phyloP scores from a whole-genome alignment of 1,140 invertebrate species.

The Neodiprion pinetum region DNA sequence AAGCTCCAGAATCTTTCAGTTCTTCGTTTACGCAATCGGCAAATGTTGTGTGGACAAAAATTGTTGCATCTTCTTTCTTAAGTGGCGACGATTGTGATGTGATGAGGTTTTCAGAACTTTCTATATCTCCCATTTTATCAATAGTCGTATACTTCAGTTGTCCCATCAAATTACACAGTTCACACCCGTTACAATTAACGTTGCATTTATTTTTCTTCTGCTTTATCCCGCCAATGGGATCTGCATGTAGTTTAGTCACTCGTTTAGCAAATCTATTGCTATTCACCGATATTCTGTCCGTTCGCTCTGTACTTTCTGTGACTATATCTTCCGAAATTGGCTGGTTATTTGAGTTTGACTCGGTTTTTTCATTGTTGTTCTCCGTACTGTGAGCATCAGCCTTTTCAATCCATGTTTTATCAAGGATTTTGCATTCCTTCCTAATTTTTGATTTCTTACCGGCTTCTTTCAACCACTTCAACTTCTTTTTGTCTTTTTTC shows the following conservation, averaged over 20 bases:
- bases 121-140: no score
- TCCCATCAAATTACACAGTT: no score
- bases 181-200: no score
- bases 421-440: slow-evolving; percentile 26
- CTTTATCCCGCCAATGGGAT: background rate
- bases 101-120: background rate
- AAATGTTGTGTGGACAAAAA: background rate
- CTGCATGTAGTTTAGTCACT: background rate
- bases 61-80: background rate
- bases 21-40: background rate
- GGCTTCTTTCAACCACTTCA: slow-evolving; percentile 36
- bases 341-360: slow-evolving; percentile 16
- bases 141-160: no score
- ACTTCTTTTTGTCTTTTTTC: slow-evolving; percentile 30
- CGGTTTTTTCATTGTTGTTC: slow-evolving; percentile 28
- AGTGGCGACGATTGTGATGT: background rate
- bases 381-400: slow-evolving; percentile 39
- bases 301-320: slow-evolving; percentile 24
- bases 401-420: slow-evolving; percentile 34
- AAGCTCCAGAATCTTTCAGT: background rate
- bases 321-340: slow-evolving; percentile 31
- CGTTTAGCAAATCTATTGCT: background rate
- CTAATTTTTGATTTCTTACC: slow-evolving; percentile 26
- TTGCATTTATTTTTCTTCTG: no score
- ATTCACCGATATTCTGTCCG: background rate